Conservation (phyloP, 1,140 invertebrate genomes). For the Doryteuthis pealeii region DNA sequence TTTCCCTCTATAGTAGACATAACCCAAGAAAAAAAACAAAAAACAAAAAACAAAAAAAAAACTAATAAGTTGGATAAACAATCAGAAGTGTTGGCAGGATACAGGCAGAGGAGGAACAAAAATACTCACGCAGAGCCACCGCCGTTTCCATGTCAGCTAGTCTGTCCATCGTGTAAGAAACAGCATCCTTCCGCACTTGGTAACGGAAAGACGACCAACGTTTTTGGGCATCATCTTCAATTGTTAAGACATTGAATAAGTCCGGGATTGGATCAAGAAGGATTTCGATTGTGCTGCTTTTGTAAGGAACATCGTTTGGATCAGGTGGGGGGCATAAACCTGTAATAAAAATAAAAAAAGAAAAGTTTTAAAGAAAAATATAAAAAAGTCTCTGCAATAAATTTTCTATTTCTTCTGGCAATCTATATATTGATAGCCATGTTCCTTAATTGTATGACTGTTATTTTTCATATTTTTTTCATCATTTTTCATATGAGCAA, state of each 20-base stretch:
- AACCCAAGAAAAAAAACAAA: too few species aligned
- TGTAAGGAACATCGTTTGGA: constrained; percentile 68
- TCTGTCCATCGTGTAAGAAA: constrained; percentile 16
- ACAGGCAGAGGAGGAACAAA: too few species aligned
- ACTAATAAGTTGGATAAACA: too few species aligned
- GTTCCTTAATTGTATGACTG: too few species aligned
- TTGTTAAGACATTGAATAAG: constrained; percentile 80
- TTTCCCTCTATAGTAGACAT: too few species aligned
- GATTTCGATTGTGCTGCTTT: constrained; percentile 85
- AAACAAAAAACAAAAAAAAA: too few species aligned
- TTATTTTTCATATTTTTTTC: too few species aligned
- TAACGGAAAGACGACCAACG: constrained; percentile 43
- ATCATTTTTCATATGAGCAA: too few species aligned
- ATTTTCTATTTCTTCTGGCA: too few species aligned
- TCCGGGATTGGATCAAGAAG: constrained; percentile 79
- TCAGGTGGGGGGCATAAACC: constrained; percentile 81
- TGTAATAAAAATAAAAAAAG: constrained; percentile 29
- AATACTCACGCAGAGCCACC: background rate
- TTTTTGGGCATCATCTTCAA: constrained; percentile 65
- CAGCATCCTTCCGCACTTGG: constrained; percentile 33
- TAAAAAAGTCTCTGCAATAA: too few species aligned
- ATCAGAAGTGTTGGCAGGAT: too few species aligned
- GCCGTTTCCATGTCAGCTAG: background rate
- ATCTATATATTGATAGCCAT: too few species aligned
- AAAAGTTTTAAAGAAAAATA: background rate